Evolutionary conservation across 1,140 invertebrate genomes (phyloP).

Genomic region (Cydia strobilella): DNA sequence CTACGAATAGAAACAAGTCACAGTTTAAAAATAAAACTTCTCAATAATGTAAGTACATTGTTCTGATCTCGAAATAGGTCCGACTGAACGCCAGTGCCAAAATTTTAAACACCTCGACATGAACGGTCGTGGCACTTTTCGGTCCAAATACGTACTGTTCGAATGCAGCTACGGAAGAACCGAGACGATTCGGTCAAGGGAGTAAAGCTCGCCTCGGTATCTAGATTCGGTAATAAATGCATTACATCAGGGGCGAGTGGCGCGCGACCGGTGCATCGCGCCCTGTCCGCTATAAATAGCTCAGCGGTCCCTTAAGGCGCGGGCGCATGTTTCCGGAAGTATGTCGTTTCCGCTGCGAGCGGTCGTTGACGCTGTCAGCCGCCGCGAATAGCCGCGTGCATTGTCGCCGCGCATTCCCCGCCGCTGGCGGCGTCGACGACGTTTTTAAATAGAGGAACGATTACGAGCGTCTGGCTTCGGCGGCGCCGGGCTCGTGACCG

Average conservation of each 20-base stretch:
- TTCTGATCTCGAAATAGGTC: slow-evolving; percentile 27
- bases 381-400: slow-evolving; percentile 48
- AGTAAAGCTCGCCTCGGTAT: slow-evolving; percentile 18
- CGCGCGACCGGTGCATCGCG: slow-evolving; percentile 37
- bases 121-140: slow-evolving; percentile 2
- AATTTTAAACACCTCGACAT: not conserved
- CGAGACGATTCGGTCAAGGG: slow-evolving; percentile 36
- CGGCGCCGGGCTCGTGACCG: slow-evolving; percentile 74
- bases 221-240: slow-evolving; percentile 54
- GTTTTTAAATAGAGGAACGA: slow-evolving; percentile 77
- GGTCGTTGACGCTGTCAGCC: slow-evolving; percentile 68
- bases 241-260: slow-evolving; percentile 58
- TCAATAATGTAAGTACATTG: slow-evolving; percentile 31
- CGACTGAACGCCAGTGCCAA: slow-evolving; percentile 26
- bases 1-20: slow-evolving; percentile 24
- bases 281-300: slow-evolving; percentile 72
- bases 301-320: slow-evolving; percentile 75
- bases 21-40: slow-evolving; percentile 23
- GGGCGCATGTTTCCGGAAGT: slow-evolving; percentile 77
- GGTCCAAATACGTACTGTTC: not conserved
- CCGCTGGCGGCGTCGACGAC: slow-evolving; percentile 61
- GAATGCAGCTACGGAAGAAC: not conserved
- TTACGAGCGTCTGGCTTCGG: slow-evolving; percentile 71
- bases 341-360: slow-evolving; percentile 74
- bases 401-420: slow-evolving; percentile 74